A percentile compares a stretch with the other conserved stretches of the same genome.
These are phyloP conservation scores for Catocala nupta DNA, from an alignment of 2,888 invertebrate species.

Conservation along the genomic window DNA sequence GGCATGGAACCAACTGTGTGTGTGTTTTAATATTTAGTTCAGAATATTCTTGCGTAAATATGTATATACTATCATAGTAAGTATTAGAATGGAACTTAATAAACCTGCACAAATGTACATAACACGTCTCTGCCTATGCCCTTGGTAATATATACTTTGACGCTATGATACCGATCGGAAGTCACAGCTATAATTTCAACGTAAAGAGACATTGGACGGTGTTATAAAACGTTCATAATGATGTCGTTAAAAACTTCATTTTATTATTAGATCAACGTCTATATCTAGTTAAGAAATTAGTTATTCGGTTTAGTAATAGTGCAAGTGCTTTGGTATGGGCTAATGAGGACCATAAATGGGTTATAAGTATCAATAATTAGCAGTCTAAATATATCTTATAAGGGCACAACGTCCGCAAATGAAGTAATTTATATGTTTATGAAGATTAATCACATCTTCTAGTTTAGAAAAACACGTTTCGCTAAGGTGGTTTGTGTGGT, in stretches of 20 bases:
- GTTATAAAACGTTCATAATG: constrained; percentile 27
- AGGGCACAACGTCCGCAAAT: background rate
- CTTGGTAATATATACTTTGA: too few species aligned
- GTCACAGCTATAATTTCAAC: too few species aligned
- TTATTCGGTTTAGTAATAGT: constrained; percentile 16
- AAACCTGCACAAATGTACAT: too few species aligned
- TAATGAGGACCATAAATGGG: constrained; percentile 28
- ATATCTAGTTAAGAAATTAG: constrained; percentile 26
- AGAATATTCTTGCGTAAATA: too few species aligned
- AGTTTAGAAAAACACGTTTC: background rate
- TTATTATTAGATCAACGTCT: constrained; percentile 26
- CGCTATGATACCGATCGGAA: too few species aligned
- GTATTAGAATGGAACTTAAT: too few species aligned
- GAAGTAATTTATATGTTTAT: constrained; percentile 1
- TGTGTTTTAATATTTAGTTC: too few species aligned
- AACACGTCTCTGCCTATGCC: too few species aligned
- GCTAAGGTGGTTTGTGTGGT: too few species aligned
- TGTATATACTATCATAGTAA: too few species aligned
- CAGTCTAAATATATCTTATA: background rate
- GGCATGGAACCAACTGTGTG: too few species aligned
- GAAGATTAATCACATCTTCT: constrained; percentile 1
- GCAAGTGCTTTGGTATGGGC: constrained; percentile 9
- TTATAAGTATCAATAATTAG: background rate
- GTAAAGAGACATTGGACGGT: background rate
- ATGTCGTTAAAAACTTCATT: constrained; percentile 30